phyloP scores from a whole-genome alignment of 1,140 invertebrate genomes.

The Micrasema longulum region DNA sequence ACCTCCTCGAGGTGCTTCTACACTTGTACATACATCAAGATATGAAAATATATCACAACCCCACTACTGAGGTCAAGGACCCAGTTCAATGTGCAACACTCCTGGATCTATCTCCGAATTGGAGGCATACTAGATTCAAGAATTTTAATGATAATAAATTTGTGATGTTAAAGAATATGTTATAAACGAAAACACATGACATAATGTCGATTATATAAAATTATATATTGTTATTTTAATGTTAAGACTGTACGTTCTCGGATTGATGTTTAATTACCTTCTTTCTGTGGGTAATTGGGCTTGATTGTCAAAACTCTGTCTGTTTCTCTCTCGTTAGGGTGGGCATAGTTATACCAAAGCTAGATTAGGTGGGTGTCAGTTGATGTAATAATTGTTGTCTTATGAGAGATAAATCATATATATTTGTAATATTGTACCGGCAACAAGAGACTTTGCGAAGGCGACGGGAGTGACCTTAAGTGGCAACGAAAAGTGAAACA shows the following conservation, averaged over 20 bases:
- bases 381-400: constrained; percentile 30
- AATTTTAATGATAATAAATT: constrained; percentile 43
- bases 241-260: constrained; percentile 34
- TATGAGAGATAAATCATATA: constrained; percentile 22
- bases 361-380: constrained; percentile 45
- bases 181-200: constrained; percentile 39
- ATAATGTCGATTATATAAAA: constrained; percentile 23
- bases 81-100: constrained; percentile 7
- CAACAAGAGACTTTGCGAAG: neutral
- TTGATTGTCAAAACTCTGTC: neutral
- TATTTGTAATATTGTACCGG: constrained; percentile 20
- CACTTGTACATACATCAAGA: constrained; percentile 9
- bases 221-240: constrained; percentile 38
- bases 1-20: constrained; percentile 3
- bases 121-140: constrained; percentile 4
- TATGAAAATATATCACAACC: constrained; percentile 9
- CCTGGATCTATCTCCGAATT: neutral
- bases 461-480: constrained; percentile 49
- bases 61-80: constrained; percentile 5
- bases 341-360: constrained; percentile 50
- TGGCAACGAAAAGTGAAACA: constrained; percentile 49
- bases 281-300: neutral
- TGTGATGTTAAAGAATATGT: constrained; percentile 40
- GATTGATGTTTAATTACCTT: neutral
- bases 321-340: constrained; percentile 21